phyloP scores from a whole-genome alignment of 2,797 vertebrate genomes.

The Phoxinus dragarum region DNA sequence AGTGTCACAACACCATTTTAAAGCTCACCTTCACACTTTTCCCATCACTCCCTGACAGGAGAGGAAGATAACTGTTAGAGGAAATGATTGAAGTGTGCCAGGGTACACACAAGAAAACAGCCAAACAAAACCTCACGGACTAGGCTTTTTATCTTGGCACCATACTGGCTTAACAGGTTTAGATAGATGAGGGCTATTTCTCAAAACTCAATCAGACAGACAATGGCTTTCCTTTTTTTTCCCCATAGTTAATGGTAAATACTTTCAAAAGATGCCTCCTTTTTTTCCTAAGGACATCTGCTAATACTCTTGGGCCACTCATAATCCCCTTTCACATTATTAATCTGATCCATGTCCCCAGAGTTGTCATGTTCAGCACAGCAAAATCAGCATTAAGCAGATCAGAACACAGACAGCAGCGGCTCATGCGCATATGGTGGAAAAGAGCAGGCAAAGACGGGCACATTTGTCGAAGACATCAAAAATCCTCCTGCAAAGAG shows the following conservation, averaged over 20 bases:
- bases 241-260: conserved; percentile 72
- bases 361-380: conserved; percentile 76
- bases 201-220: conserved; percentile 30
- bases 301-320: conserved; percentile 70
- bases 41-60: conserved; percentile 36
- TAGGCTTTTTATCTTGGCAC: conserved; percentile 13
- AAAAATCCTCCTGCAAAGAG: conserved; percentile 66
- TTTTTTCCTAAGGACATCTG: conserved; percentile 73
- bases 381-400: conserved; percentile 75
- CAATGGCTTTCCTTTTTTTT: conserved; percentile 56
- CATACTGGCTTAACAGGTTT: conserved; percentile 32
- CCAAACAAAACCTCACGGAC: conserved; percentile 30
- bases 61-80: conserved; percentile 45
- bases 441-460: conserved; percentile 74
- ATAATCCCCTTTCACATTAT: conserved; percentile 81
- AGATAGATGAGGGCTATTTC: conserved; percentile 32
- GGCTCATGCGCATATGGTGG: conserved; percentile 74
- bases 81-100: conserved; percentile 31
- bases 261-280: conserved; percentile 66
- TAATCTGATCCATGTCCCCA: conserved; percentile 77
- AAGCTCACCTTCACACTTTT: conserved; percentile 31
- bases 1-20: conserved; percentile 19
- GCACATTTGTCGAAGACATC: conserved; percentile 75
- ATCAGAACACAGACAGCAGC: conserved; percentile 71
- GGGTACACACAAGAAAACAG: conserved; percentile 20